Conservation (phyloP, 2,797 vertebrate species). For the Dipus sagitta region DNA sequence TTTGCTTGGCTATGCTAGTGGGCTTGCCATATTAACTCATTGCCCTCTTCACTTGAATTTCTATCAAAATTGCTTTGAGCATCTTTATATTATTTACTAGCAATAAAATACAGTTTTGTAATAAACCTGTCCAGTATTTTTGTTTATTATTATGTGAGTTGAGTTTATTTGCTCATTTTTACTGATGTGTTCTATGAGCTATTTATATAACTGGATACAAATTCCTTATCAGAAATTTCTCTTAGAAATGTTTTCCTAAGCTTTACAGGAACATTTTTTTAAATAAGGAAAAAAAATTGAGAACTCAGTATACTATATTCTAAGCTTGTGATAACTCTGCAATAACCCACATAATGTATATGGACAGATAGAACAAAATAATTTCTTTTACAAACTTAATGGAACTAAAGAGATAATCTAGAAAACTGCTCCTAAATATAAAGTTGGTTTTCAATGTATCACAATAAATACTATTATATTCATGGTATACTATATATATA, state of each 20-base stretch:
- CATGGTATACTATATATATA: too few species aligned
- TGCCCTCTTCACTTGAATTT: not conserved
- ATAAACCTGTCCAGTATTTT: not conserved
- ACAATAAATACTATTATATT: too few species aligned
- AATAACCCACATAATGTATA: not conserved
- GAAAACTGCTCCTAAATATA: not conserved
- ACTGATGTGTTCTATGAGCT: not conserved
- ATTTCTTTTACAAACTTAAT: not conserved
- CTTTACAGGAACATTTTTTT: not conserved
- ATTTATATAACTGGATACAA: not conserved
- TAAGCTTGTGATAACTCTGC: not conserved
- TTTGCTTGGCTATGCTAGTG: not conserved
- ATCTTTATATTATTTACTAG: conserved; percentile 11
- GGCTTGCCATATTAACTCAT: not conserved
- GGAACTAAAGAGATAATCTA: not conserved
- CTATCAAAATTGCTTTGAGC: not conserved
- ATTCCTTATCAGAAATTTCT: not conserved
- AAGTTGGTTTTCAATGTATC: not conserved
- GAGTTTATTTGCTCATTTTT: conserved; percentile 12
- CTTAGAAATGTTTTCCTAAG: not conserved
- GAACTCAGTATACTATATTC: not conserved
- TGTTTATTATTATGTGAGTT: not conserved
- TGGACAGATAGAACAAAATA: not conserved
- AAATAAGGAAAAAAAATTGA: not conserved
- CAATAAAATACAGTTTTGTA: not conserved